Percentiles rank a stretch among this genome's conserved stretches.
These are phyloP conservation scores for Epizoanthus illoricatus DNA, from an alignment of 92 coral and sea anemone species.

Conservation along the genomic window DNA sequence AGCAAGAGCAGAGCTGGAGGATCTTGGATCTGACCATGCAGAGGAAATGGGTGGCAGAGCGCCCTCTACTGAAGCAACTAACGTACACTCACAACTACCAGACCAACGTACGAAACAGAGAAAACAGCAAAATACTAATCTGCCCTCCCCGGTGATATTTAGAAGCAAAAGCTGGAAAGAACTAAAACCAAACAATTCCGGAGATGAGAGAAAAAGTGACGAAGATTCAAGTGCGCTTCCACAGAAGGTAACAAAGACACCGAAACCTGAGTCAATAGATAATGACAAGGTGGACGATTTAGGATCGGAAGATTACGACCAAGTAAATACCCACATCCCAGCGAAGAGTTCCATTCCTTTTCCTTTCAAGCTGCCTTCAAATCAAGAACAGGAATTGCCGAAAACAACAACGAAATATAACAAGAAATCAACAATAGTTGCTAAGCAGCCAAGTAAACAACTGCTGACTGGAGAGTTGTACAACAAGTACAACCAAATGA, in stretches of 20 bases:
- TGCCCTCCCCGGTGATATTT: not conserved
- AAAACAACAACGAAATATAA: not conserved
- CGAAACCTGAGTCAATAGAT: not conserved
- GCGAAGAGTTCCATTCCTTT: not conserved
- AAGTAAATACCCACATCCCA: not conserved
- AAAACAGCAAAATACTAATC: not conserved
- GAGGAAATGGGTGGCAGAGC: not conserved
- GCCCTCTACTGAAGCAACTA: not conserved
- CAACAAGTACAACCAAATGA: not conserved
- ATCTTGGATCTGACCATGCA: not conserved
- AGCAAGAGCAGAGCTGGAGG: not conserved
- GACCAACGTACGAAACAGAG: not conserved
- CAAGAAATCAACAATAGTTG: not conserved
- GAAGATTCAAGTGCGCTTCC: not conserved
- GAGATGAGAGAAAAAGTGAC: not conserved
- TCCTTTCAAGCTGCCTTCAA: not conserved
- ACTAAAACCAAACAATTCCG: not conserved
- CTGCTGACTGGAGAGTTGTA: not conserved
- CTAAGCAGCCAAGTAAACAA: not conserved
- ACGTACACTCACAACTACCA: not conserved
- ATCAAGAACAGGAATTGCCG: not conserved
- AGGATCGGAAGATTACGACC: conserved; percentile 13
- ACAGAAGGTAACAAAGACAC: not conserved
- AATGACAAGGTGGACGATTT: conserved; percentile 11
- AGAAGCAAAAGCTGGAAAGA: not conserved